Evolutionary conservation across 2,888 invertebrate genomes (phyloP).

Genomic region (Macaria liturata): DNA sequence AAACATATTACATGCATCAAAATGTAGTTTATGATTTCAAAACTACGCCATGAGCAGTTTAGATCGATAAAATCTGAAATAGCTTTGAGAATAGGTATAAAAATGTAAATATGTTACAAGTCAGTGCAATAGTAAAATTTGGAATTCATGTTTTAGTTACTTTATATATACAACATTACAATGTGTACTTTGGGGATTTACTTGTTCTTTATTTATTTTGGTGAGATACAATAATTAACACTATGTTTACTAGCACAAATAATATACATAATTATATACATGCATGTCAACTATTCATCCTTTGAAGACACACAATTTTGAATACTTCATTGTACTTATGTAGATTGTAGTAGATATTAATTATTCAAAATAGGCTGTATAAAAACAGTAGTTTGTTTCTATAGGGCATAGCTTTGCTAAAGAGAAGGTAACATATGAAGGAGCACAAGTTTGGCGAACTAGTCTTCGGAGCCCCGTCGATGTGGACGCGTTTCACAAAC

Average conservation of each 20-base stretch:
- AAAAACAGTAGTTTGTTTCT: no score
- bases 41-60: constrained; percentile 3
- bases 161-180: constrained; percentile 8
- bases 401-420: constrained; percentile 15
- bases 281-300: no score
- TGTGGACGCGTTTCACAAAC: constrained; percentile 38
- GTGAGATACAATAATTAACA: constrained; percentile 33
- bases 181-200: constrained; percentile 25
- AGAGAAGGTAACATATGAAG: constrained; percentile 32
- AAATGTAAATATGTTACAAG: background rate
- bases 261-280: no score
- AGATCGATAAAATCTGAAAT: background rate
- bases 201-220: constrained; percentile 34
- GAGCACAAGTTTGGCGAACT: constrained; percentile 50
- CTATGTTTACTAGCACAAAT: no score
- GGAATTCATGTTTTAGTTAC: background rate
- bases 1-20: constrained; percentile 76
- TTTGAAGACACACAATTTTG: no score
- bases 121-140: background rate
- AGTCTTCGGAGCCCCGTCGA: constrained; percentile 34
- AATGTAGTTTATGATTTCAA: constrained; percentile 46
- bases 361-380: no score
- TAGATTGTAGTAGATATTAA: no score
- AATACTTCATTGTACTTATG: no score
- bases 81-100: background rate